Percentiles rank a stretch among this genome's conserved stretches.
phyloP scores from a whole-genome alignment of 2,797 vertebrate species.

The Diplodus puntazzo region DNA sequence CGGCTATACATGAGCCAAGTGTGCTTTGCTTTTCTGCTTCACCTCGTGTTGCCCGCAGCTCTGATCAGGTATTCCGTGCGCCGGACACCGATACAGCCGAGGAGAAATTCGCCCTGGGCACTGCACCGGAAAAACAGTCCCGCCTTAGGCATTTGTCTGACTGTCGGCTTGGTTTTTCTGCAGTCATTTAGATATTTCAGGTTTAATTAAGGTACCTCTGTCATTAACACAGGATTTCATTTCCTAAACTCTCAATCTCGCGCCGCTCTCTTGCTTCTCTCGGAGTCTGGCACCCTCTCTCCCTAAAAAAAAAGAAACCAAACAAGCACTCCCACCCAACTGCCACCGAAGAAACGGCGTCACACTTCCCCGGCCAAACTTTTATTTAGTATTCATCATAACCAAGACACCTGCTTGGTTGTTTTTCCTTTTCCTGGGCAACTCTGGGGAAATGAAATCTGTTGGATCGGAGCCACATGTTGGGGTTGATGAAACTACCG shows the following conservation, averaged over 20 bases:
- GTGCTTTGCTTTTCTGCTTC: constrained; percentile 41
- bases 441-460: constrained; percentile 75
- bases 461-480: constrained; percentile 67
- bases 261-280: constrained; percentile 38
- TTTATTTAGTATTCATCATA: constrained; percentile 79
- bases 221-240: constrained; percentile 76
- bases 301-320: constrained; percentile 1
- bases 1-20: constrained; percentile 42
- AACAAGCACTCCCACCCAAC: constrained; percentile 53
- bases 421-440: constrained; percentile 62
- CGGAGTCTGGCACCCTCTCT: constrained; percentile 52
- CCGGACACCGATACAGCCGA: constrained; percentile 41
- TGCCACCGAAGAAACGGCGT: constrained; percentile 47
- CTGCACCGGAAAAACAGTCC: constrained; percentile 46
- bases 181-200: constrained; percentile 72
- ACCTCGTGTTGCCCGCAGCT: constrained; percentile 46
- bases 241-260: constrained; percentile 73
- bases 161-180: constrained; percentile 72
- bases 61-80: constrained; percentile 65
- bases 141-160: constrained; percentile 76
- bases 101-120: constrained; percentile 58
- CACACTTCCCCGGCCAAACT: constrained; percentile 64
- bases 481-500: constrained; percentile 72
- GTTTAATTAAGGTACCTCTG: constrained; percentile 79
- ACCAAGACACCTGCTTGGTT: constrained; percentile 72